Conservation (phyloP, 2,113 vertebrate genomes). For the Hemicordylus capensis region DNA sequence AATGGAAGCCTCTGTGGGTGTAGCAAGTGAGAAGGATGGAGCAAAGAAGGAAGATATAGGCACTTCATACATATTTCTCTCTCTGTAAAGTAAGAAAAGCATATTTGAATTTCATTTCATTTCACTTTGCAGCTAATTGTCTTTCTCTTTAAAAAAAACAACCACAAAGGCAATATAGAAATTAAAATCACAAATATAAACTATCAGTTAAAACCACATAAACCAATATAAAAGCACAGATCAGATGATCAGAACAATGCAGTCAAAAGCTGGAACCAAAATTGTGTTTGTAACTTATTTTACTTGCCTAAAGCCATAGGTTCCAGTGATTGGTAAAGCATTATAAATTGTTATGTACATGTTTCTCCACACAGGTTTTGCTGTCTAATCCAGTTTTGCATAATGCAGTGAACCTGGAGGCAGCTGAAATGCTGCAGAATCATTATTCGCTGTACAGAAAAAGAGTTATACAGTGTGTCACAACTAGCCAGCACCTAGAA, state of each 20-base stretch:
- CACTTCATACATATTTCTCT: not conserved
- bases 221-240: no score
- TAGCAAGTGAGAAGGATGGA: not conserved
- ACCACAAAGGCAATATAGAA: no score
- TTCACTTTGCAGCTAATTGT: no score
- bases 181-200: no score
- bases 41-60: not conserved
- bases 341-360: not conserved
- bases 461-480: slow-evolving; percentile 29
- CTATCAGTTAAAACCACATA: no score
- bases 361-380: slow-evolving; percentile 51
- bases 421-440: slow-evolving; percentile 28
- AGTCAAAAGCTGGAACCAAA: not conserved
- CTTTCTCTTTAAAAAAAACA: no score
- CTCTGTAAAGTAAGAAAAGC: not conserved
- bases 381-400: slow-evolving; percentile 63
- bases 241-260: no score
- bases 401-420: slow-evolving; percentile 52
- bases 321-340: not conserved
- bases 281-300: not conserved
- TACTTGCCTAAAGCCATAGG: not conserved
- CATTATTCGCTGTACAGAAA: not conserved
- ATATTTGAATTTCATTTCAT: not conserved
- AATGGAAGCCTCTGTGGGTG: not conserved
- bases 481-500: not conserved